Evolutionary conservation across 53 echinoderm and acorn worm genomes (phyloP), one percentile per base, ranked within the genome.

Genomic region (Holothuria leucospilota): DNA sequence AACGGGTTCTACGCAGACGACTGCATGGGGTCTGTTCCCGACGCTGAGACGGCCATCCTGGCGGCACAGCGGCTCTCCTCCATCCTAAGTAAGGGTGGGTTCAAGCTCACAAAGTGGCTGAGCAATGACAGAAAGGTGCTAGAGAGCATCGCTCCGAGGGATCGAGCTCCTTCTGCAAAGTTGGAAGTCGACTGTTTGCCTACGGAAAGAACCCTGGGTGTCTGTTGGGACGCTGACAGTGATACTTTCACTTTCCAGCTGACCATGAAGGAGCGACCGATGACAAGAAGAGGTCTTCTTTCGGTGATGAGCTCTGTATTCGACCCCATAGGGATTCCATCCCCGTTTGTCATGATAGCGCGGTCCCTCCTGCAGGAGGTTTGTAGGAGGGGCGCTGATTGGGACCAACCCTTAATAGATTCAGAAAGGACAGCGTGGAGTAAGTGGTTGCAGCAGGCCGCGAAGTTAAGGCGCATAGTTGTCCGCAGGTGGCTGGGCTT

Each of bases 241-340:
- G 89, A 89, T 26, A 46, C 23, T 11, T 85, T 92, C 58, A 82
- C 39, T 18, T 92, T 80, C 46, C 52, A 78, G 29, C 23, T 71
- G 13, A 5, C 61, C 0, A 0, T 39, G 1, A 86, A 65, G 67
- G 70, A 87, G 2, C 38, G 59, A 29, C 78, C 90, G 16, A 62
- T 75, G 25, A 94, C 92, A 16, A 87, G 92, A 82, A 71, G 90
- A 85, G 92, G 90, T 13, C 82, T 94, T 58, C 3, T 91, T 16
- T 91, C 94, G 20, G 68, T 88, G 2, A 60, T 51, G 20, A 90
- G 92, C 29, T 92, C 92, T 1, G 30, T 94, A 10, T 92, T 75
- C 81, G 92, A 92, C 59, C 90, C 91, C 18, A 29, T 94, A 10
- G 94, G 92, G 66, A 61, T 94, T 49, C 90, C 49, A 13, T 85